A percentile compares a stretch with the other conserved stretches of the same genome.
Conservation (phyloP, 2,888 invertebrate species). For the Lordiphosa andalusiaca region DNA sequence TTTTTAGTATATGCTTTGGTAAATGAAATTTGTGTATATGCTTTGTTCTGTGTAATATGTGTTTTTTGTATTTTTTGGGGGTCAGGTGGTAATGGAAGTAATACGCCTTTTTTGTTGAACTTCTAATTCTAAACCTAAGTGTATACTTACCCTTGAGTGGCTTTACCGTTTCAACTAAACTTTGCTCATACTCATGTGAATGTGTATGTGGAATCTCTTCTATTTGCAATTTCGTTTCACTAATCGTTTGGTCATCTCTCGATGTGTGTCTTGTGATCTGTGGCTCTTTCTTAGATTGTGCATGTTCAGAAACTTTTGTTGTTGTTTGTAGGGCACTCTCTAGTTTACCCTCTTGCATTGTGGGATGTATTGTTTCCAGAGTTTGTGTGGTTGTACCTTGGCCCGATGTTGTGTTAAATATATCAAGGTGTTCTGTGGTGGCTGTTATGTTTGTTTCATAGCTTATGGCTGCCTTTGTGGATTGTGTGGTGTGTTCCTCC, state of each 20-base stretch:
- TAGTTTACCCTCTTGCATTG: constrained; percentile 9
- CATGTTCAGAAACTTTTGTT: constrained; percentile 19
- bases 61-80: constrained; percentile 56
- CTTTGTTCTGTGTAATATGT: constrained; percentile 72
- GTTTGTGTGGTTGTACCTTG: constrained; percentile 6
- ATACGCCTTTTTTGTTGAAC: constrained; percentile 76
- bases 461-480: constrained; percentile 31
- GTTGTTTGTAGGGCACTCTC: constrained; percentile 26
- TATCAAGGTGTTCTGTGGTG: constrained; percentile 27
- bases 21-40: constrained; percentile 66
- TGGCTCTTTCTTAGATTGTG: constrained; percentile 31
- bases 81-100: constrained; percentile 67
- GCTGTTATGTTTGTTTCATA: constrained; percentile 30
- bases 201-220: constrained; percentile 19
- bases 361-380: constrained; percentile 17
- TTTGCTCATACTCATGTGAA: constrained; percentile 34
- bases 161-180: constrained; percentile 47
- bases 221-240: constrained; percentile 11
- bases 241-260: constrained; percentile 26
- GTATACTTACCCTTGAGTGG: constrained; percentile 42
- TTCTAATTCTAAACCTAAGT: constrained; percentile 40
- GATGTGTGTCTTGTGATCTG: constrained; percentile 22
- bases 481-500: constrained; percentile 28
- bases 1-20: constrained; percentile 44
- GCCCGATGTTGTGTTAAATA: constrained; percentile 16